Percentiles rank a stretch among this genome's conserved stretches.
Conservation (phyloP, 2,113 vertebrate species). For the Myotis yumanensis region DNA sequence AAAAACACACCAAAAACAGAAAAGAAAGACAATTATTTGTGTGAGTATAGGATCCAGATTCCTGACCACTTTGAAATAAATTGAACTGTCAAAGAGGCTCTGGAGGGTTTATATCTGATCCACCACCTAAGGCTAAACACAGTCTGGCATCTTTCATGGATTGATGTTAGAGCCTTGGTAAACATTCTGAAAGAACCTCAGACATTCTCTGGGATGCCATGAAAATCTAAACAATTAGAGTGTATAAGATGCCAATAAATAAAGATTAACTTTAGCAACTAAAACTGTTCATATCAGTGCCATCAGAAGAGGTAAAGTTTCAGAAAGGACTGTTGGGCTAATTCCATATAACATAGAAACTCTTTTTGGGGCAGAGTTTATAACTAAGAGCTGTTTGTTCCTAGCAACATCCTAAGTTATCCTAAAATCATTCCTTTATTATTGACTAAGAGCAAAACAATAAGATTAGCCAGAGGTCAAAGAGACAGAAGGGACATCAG, state of each 20-base stretch:
- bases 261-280: not conserved
- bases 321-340: not conserved
- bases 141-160: not conserved
- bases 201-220: not conserved
- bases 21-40: not conserved
- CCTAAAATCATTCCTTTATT: not conserved
- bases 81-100: not conserved
- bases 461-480: not conserved
- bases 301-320: not conserved
- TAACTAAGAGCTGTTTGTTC: not conserved
- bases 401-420: not conserved
- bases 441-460: not conserved
- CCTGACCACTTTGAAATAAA: slow-evolving; percentile 32
- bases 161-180: not conserved
- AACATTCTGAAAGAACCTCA: slow-evolving; percentile 1
- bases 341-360: not conserved
- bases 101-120: not conserved
- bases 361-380: not conserved
- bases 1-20: not conserved
- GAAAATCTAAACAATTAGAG: not conserved
- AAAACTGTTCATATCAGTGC: not conserved
- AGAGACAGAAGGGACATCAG: not conserved
- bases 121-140: not conserved
- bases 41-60: not conserved
- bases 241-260: not conserved